Evolutionary conservation across 2,888 invertebrate species (phyloP).

Genomic region (Patella ulyssiponensis): DNA sequence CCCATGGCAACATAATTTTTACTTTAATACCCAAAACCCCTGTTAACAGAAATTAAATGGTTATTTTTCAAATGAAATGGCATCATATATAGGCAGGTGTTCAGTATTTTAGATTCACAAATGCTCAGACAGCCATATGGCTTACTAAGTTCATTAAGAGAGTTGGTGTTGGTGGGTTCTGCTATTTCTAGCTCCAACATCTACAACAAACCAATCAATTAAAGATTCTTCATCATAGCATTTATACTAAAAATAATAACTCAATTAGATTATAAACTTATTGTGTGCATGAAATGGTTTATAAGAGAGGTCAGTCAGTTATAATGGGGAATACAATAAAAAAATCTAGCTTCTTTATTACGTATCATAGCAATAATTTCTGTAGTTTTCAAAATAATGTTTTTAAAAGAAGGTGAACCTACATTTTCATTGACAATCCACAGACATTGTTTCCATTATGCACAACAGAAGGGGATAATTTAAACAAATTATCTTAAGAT

Average conservation of each 20-base stretch:
- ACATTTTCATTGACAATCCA: too few relatives aligned
- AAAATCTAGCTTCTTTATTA: too few relatives aligned
- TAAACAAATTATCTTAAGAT: neutral
- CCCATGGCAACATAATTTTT: conserved; percentile 99
- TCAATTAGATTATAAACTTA: too few relatives aligned
- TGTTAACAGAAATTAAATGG: conserved; percentile 52
- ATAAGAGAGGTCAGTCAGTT: too few relatives aligned
- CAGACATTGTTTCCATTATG: too few relatives aligned
- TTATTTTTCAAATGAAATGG: too few relatives aligned
- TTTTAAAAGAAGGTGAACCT: too few relatives aligned
- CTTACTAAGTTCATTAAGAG: neutral
- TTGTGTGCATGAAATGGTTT: too few relatives aligned
- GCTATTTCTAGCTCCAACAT: conserved; percentile 12
- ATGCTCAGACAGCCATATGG: conserved; percentile 7
- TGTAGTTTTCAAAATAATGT: too few relatives aligned
- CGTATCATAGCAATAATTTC: too few relatives aligned
- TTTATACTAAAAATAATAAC: neutral
- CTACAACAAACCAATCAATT: neutral
- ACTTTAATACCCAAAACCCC: conserved; percentile 84
- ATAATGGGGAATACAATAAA: too few relatives aligned
- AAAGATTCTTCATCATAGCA: neutral
- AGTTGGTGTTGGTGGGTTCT: conserved; percentile 9
- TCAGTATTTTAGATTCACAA: neutral
- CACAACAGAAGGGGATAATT: neutral
- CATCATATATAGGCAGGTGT: too few relatives aligned